Conservation (phyloP, 2,888 invertebrate genomes). For the Lasioglossum leucozonium region DNA sequence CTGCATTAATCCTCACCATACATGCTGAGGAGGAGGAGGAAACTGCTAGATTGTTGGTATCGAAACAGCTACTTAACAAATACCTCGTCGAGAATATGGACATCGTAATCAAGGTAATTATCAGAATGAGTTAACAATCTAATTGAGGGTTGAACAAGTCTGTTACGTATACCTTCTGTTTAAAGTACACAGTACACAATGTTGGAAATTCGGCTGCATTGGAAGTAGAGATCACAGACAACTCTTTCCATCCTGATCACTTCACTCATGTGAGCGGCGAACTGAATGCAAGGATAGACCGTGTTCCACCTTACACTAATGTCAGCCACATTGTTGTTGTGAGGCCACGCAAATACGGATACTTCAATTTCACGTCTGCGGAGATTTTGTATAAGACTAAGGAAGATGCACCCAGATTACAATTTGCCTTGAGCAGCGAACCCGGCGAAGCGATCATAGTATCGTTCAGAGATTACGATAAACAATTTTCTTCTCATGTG, state of each 20-base stretch:
- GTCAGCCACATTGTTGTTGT: constrained; percentile 97
- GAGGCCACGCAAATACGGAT: constrained; percentile 94
- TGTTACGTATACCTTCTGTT: constrained; percentile 38
- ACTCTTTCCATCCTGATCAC: constrained; percentile 95
- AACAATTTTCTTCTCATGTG: constrained; percentile 98
- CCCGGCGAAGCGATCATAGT: constrained; percentile 98
- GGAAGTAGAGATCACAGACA: constrained; percentile 94
- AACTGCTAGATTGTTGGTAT: constrained; percentile 93
- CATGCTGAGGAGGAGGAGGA: constrained; percentile 88
- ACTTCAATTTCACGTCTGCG: constrained; percentile 98
- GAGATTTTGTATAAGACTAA: constrained; percentile 94
- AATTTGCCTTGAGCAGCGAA: constrained; percentile 90
- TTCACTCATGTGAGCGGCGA: constrained; percentile 96
- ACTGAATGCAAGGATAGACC: constrained; percentile 92
- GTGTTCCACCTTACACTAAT: constrained; percentile 97
- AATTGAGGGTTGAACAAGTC: not conserved
- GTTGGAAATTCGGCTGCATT: constrained; percentile 96
- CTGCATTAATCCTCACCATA: constrained; percentile 85
- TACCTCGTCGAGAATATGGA: constrained; percentile 99
- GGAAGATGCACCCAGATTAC: constrained; percentile 91
- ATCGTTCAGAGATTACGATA: constrained; percentile 96
- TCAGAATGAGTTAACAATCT: not conserved
- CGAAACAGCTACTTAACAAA: constrained; percentile 97
- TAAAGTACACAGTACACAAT: constrained; percentile 94
- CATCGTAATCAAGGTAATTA: constrained; percentile 91